Base-by-base conservation (phyloP, 2,797 vertebrate genomes). In the Acipenser transmontanus region DNA sequence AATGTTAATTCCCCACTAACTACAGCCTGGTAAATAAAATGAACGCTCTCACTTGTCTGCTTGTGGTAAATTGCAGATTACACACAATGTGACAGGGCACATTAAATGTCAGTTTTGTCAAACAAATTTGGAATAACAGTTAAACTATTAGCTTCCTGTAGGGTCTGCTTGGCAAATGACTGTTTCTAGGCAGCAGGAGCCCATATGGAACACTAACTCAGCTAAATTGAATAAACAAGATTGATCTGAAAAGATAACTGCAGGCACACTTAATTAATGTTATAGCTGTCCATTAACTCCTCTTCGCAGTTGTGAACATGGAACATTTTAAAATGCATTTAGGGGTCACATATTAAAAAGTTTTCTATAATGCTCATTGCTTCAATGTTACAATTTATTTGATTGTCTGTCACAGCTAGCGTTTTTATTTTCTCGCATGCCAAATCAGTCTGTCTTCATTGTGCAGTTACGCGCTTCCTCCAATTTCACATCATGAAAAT, bases 51-150 rank as follows among this genome's bases (percentile, higher is more conserved):
- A 76, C 4, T 75, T 75, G 77, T 80, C 81, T 72, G 79, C 84
- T 82, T 84, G 75, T 81, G 84, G 82, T 80, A 86, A 94, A 93
- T 87, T 92, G 92, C 87, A 91, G 87, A 92, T 92, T 92, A 89
- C 90, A 88, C 76, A 82, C 85, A 86, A 88, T 67, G 79, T 88
- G 86, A 88, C 80, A 71, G 84, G 75, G 86, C 66, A 72, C 78
- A 85, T 85, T 88, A 89, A 92, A 91, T 91, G 90, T 92, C 91
- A 92, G 87, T 85, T 93, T 92, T 92, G 89, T 94, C 92, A 93
- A 88, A 92, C 89, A 87, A 86, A 90, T 89, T 89, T 88, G 87
- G 84, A 88, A 83, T 87, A 93, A 87, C 81, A 75, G 89, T 88
- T 92, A 88, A 88, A 82, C 92, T 88, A 93, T 96, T 94, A 93